Conservation (phyloP, 2,888 invertebrate genomes). For the Drosophila helvetica region DNA sequence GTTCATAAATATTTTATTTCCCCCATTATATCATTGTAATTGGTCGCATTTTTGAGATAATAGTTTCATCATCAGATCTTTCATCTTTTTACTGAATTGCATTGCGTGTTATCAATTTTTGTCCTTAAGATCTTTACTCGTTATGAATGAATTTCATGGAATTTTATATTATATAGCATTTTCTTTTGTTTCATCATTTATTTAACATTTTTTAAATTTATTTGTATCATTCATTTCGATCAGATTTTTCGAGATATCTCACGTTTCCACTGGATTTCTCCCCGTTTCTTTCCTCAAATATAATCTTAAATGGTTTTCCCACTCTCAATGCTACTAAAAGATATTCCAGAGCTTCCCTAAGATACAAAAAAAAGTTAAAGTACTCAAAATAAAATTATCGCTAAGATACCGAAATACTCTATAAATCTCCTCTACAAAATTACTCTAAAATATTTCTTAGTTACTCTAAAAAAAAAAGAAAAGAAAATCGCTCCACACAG, state of each 20-base stretch:
- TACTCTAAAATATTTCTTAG: not conserved
- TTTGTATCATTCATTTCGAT: not conserved
- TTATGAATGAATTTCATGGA: not conserved
- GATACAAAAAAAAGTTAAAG: too few species aligned
- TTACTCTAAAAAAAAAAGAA: not conserved
- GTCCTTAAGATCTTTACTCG: not conserved
- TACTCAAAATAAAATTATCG: not conserved
- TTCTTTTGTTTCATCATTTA: too few species aligned
- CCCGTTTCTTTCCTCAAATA: not conserved
- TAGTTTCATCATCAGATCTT: not conserved
- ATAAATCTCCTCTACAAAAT: not conserved
- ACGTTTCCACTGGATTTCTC: not conserved
- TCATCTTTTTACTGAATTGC: not conserved
- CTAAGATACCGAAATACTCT: not conserved
- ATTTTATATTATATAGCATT: too few species aligned
- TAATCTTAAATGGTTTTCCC: constrained; percentile 7
- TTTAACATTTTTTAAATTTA: not conserved
- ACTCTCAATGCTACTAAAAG: not conserved
- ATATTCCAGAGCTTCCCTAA: not conserved
- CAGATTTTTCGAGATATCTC: not conserved
- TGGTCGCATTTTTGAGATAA: not conserved
- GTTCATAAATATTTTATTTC: constrained; percentile 12
- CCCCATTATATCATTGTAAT: not conserved
- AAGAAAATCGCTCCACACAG: not conserved
- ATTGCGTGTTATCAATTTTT: not conserved